These are phyloP conservation scores for Aspidapion aeneum DNA, from an alignment of 2,888 invertebrate species.

Conservation along the genomic window DNA sequence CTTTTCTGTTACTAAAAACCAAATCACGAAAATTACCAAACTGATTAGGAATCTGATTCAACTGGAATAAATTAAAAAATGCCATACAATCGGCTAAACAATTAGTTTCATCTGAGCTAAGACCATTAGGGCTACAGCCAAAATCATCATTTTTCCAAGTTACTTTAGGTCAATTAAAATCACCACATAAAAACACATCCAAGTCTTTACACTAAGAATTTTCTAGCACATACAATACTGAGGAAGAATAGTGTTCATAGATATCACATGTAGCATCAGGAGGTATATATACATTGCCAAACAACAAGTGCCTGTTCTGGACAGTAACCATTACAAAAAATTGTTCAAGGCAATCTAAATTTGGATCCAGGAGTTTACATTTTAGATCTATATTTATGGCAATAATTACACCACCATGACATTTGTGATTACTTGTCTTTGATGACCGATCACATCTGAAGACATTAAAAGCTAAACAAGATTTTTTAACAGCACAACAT, in stretches of 20 bases:
- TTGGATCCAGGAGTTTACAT: no score
- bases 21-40: background rate
- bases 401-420: no score
- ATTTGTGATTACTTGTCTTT: no score
- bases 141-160: background rate
- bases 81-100: background rate
- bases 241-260: background rate
- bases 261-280: background rate
- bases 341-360: no score
- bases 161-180: background rate
- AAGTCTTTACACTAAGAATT: background rate
- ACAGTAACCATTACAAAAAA: no score
- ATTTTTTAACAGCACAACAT: no score
- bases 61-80: background rate
- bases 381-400: no score
- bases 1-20: background rate
- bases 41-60: background rate
- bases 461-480: no score
- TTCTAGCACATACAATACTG: background rate
- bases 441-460: no score
- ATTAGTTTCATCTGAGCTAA: background rate
- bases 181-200: background rate
- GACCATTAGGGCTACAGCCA: background rate
- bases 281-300: background rate
- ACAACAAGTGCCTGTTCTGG: no score